Base-by-base conservation (phyloP, 1,140 invertebrate species). In the Drosophila parabipectinata region DNA sequence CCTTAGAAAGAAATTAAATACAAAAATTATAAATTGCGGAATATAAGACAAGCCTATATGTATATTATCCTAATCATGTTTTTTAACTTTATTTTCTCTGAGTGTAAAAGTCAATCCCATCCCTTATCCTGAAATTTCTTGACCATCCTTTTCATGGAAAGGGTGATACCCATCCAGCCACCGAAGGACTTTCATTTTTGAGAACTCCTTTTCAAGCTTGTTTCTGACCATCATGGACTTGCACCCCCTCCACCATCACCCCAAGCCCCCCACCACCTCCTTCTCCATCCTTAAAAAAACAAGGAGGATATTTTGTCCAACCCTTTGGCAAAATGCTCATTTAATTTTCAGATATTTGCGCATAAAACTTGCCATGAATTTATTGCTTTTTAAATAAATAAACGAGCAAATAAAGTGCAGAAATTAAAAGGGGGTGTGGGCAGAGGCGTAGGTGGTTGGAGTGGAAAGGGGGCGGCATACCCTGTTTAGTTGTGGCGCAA, bases 351-450 rank as follows among this genome's bases (percentile, higher is more conserved):
- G 78, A 87, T 87, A 87, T 82, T 85, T 87, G 72, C 72, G 81
- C 82, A 90, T 85, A 90, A 84, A 90, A 90, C 87, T 90, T 90
- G 83, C 81, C 69, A 82, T 90, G 87, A 90, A 90, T 90, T 90
- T 90, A 90, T 90, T 90, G 87, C 87, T 82, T 90, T 90, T 90
- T 90, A 90, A 90, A 90, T 90, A 90, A 90, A 90, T 90, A 90
- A 89, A 90, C 79, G 82, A 85, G 82, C 78, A 87, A 81, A 85
- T 85, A 85, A 85, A 85, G 82, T 87, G 82, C 52, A 77, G 81
- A 80, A 84, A 77, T 83, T 67, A 62, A 56, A 37, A 44, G 41
- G 41, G 41, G 41, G 41, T 44, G 3, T 12, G 34, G 34, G 34
- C 34, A 47, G 50, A 28, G 54, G 37, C 45, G 32, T 3, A 30